phyloP scores from a whole-genome alignment of 2,113 vertebrate genomes.

The Brienomyrus brachyistius region DNA sequence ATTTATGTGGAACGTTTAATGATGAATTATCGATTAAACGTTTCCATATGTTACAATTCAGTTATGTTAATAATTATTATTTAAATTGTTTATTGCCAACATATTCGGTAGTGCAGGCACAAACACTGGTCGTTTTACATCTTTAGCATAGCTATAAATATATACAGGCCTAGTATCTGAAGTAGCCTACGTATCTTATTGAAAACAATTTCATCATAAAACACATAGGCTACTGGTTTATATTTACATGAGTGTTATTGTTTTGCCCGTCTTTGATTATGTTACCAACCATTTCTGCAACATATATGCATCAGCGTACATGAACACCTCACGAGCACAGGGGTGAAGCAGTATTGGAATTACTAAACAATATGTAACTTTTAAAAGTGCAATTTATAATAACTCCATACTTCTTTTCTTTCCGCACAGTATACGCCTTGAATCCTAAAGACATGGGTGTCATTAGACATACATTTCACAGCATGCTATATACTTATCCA shows the following conservation, averaged over 20 bases:
- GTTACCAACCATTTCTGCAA: neutral
- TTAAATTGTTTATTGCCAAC: neutral
- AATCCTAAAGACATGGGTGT: neutral
- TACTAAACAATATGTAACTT: neutral
- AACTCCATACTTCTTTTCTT: neutral
- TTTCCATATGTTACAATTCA: too few species aligned
- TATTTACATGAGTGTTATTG: neutral
- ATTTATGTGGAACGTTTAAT: neutral
- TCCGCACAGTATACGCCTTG: neutral
- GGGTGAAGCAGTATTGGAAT: neutral
- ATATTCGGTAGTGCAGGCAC: neutral
- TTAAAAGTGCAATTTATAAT: neutral
- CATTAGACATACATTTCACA: neutral
- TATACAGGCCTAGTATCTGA: neutral
- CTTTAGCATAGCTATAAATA: neutral
- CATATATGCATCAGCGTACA: neutral
- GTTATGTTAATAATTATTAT: neutral
- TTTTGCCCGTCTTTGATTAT: neutral
- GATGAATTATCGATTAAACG: neutral
- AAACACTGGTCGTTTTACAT: neutral
- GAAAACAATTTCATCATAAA: neutral
- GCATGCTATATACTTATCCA: neutral
- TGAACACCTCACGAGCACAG: neutral
- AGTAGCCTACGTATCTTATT: neutral
- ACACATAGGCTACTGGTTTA: neutral